Evolutionary conservation across 2,113 vertebrate genomes (phyloP), one percentile per base, ranked within the genome.

Genomic region (Oncorhynchus clarkii): DNA sequence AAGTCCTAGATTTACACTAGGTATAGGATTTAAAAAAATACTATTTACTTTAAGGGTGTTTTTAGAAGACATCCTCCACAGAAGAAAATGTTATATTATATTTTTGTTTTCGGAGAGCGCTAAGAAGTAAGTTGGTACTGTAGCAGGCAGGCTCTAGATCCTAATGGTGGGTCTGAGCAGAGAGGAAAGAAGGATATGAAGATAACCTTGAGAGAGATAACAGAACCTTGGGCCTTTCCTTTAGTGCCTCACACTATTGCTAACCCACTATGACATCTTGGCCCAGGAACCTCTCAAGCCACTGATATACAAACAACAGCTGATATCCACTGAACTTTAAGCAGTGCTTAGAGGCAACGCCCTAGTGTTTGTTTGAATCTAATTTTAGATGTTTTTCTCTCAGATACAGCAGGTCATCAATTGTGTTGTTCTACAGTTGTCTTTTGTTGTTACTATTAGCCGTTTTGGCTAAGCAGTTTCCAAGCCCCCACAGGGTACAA

Each of bases 181-280:
- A 67, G 65, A 77, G 64, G 82, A 83, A 9, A 45, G 39, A 9
- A 45, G 80, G 83, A 83, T 89, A 84, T 89, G 82, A 85, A 82
- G 84, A 89, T 92, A 92, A 93, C 91, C 92, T 92, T 92, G 91
- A 54, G 80, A 82, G 82, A 62, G 80, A 87, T 86, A 86, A 86
- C 78, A 77, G 75, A 73, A 87, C 89, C 82, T 81, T 70, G 62
- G 88, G 89, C 89, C 74, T 74, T 74, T 85, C 84, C 74, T 85
- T 85, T 73, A 5, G 48, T 16, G 18, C 80, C 73, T 76, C 78
- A 69, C 80, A 76, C 84, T 74, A 78, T 85, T 85, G 72, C 87
- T 90, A 92, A 92, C 90, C 82, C 85, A 75, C 62, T 84, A 27
- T 91, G 90, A 90, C 91, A 90, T 90, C 91, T 89, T 74, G 85